A percentile compares a stretch with the other conserved stretches of the same genome.
These are phyloP conservation scores for Drosophila seguyi DNA, from an alignment of 1,140 invertebrate genomes.

Conservation along the genomic window DNA sequence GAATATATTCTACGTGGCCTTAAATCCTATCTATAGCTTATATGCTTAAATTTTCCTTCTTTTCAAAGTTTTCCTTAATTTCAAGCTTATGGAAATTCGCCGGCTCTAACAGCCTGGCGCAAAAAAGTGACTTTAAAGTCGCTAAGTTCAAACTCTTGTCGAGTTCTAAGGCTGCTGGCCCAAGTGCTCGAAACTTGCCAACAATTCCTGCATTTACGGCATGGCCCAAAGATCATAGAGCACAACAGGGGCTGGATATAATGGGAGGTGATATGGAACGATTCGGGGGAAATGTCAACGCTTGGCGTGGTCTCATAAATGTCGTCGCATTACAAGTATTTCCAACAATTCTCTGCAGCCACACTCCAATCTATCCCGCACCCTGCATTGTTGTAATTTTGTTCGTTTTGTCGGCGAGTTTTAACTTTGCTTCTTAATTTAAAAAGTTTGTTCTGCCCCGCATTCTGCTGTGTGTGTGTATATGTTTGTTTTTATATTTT, in stretches of 20 bases:
- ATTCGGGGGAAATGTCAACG: constrained; percentile 42
- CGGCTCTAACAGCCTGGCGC: background rate
- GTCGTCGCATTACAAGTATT: constrained; percentile 52
- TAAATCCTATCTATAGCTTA: background rate
- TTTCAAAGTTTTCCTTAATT: background rate
- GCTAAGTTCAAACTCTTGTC: constrained; percentile 21
- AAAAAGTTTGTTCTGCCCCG: constrained; percentile 69
- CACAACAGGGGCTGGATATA: constrained; percentile 7
- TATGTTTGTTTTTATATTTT: constrained; percentile 24
- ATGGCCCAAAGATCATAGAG: constrained; percentile 27
- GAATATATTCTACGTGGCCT: background rate
- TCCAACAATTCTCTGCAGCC: constrained; percentile 27
- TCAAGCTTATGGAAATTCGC: background rate
- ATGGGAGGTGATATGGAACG: constrained; percentile 33
- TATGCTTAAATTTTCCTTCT: background rate
- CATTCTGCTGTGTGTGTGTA: constrained; percentile 1
- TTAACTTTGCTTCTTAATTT: constrained; percentile 82
- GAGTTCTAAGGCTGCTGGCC: constrained; percentile 7
- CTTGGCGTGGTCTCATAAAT: constrained; percentile 53
- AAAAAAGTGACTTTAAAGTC: constrained; percentile 9
- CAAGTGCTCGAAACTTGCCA: constrained; percentile 27
- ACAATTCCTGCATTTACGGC: constrained; percentile 16
- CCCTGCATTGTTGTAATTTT: constrained; percentile 19
- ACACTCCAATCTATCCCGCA: constrained; percentile 28
- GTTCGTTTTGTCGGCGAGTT: constrained; percentile 67